Conservation (phyloP, 2,888 invertebrate genomes). For the Magallana nippona region DNA sequence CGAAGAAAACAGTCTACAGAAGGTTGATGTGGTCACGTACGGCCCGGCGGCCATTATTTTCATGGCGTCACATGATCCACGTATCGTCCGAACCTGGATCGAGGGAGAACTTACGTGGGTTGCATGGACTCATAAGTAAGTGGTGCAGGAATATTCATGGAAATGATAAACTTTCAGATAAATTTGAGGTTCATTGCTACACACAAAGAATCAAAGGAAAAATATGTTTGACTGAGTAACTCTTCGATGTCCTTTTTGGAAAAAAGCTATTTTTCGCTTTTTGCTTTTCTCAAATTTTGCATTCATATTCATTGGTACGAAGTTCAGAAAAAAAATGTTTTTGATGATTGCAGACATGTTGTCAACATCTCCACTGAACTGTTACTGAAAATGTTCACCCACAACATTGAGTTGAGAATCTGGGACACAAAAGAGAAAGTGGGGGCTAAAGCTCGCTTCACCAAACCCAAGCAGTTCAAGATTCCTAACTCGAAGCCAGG, state of each 20-base stretch:
- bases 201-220: too few relatives aligned
- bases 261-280: too few relatives aligned
- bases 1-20: slow-evolving; percentile 71
- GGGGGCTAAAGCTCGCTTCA: slow-evolving; percentile 70
- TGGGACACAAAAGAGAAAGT: slow-evolving; percentile 78
- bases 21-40: slow-evolving; percentile 78
- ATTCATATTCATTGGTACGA: too few relatives aligned
- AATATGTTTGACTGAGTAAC: too few relatives aligned
- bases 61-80: slow-evolving; percentile 72
- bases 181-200: background rate
- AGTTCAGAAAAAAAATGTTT: background rate
- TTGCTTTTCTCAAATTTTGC: too few relatives aligned
- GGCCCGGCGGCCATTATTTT: slow-evolving; percentile 78
- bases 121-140: slow-evolving; percentile 78
- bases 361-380: slow-evolving; percentile 75
- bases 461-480: slow-evolving; percentile 77
- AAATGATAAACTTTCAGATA: background rate
- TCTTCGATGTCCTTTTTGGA: too few relatives aligned
- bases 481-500: slow-evolving; percentile 75
- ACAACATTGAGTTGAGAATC: slow-evolving; percentile 75
- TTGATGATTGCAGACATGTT: slow-evolving; percentile 70
- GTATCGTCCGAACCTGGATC: slow-evolving; percentile 78
- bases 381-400: slow-evolving; percentile 75
- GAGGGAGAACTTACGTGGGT: slow-evolving; percentile 79
- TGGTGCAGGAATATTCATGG: background rate